phyloP scores from a whole-genome alignment of 2,797 vertebrate species.

The Zalophus californianus region DNA sequence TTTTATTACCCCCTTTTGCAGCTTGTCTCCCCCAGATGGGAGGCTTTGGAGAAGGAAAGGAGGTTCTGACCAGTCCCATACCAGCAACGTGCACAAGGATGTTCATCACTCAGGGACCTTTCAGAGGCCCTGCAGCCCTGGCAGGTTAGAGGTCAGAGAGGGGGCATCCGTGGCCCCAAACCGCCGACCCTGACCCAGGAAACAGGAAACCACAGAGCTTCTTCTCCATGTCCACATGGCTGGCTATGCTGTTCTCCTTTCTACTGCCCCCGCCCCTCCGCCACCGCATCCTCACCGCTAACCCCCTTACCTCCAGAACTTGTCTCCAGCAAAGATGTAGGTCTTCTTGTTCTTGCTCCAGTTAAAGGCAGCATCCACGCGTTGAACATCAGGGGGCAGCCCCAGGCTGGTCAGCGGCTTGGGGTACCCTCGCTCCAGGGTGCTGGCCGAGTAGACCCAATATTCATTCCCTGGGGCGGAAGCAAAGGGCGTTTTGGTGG shows the following conservation, averaged over 20 bases:
- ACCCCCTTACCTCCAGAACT: constrained; percentile 96
- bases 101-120: not conserved
- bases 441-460: constrained; percentile 95
- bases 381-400: constrained; percentile 92
- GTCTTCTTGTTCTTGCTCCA: constrained; percentile 98
- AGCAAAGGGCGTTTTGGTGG: not conserved
- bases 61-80: not conserved
- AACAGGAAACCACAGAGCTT: not conserved
- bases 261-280: accelerated
- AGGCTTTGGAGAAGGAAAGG: not conserved
- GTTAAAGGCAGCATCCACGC: constrained; percentile 95
- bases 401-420: constrained; percentile 94
- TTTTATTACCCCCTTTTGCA: not conserved
- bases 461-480: constrained; percentile 93
- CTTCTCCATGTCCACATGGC: accelerated
- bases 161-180: not conserved
- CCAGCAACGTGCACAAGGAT: not conserved
- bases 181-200: not conserved
- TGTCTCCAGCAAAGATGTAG: constrained; percentile 96
- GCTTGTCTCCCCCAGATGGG: not conserved
- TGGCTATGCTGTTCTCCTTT: accelerated
- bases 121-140: not conserved
- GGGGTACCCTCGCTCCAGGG: constrained; percentile 95
- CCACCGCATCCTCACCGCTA: not conserved
- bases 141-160: not conserved